phyloP scores from a whole-genome alignment of 2,888 invertebrate species.

The Tachina lurida region DNA sequence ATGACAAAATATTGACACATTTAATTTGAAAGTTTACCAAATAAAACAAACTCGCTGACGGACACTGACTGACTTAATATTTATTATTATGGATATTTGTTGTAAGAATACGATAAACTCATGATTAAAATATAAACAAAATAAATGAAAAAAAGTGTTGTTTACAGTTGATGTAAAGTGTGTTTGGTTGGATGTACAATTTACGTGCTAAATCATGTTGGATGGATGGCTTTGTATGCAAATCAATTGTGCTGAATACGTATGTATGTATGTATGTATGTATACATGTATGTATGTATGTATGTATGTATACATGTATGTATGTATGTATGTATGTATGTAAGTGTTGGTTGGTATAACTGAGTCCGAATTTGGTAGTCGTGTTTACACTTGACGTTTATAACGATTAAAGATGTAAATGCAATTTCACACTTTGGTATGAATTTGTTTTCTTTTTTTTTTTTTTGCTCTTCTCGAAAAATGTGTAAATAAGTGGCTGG shows the following conservation, averaged over 20 bases:
- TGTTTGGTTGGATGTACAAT: slow-evolving; percentile 3
- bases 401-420: slow-evolving; percentile 81
- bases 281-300: no score
- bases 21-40: slow-evolving; percentile 61
- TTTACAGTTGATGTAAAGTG: slow-evolving; percentile 23
- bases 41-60: slow-evolving; percentile 20
- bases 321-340: no score
- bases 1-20: slow-evolving; percentile 66
- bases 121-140: slow-evolving; percentile 43
- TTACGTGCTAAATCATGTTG: not conserved
- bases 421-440: slow-evolving; percentile 79
- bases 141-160: slow-evolving; percentile 32
- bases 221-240: slow-evolving; percentile 57
- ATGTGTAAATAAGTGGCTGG: slow-evolving; percentile 38
- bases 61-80: not conserved
- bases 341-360: not conserved
- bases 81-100: slow-evolving; percentile 6
- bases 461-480: not conserved
- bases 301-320: no score
- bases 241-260: slow-evolving; percentile 32
- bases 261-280: no score
- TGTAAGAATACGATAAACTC: slow-evolving; percentile 13
- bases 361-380: slow-evolving; percentile 51
- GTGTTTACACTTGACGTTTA: slow-evolving; percentile 51
- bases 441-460: slow-evolving; percentile 30